phyloP scores from a whole-genome alignment of 2,797 vertebrate genomes.

The Falco rusticolus region DNA sequence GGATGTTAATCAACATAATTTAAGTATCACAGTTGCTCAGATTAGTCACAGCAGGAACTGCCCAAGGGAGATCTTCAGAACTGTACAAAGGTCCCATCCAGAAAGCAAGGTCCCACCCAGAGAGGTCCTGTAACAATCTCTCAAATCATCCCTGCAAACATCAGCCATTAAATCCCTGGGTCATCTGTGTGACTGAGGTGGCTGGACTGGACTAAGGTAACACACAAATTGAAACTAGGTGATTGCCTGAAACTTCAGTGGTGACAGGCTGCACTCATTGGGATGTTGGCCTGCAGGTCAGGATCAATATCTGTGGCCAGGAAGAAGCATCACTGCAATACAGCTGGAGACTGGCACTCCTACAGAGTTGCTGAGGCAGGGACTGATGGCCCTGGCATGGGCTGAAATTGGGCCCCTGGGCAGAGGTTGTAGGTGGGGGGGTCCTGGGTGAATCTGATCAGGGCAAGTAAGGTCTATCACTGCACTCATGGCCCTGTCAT shows the following conservation, averaged over 20 bases:
- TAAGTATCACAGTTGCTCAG: not conserved
- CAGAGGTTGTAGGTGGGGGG: rapidly evolving
- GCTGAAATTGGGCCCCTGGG: not conserved
- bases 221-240: not conserved
- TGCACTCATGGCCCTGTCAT: not conserved
- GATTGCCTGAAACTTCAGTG: not conserved
- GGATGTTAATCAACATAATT: not conserved
- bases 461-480: not conserved
- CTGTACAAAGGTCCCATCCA: not conserved
- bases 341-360: not conserved
- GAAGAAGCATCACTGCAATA: not conserved
- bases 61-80: not conserved
- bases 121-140: not conserved
- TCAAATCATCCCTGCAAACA: not conserved
- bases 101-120: not conserved
- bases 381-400: not conserved
- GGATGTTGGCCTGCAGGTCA: not conserved
- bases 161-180: not conserved
- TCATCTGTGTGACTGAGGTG: not conserved
- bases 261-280: rapidly evolving
- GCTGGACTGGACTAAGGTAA: not conserved
- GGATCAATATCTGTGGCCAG: not conserved
- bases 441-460: not conserved
- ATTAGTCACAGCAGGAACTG: not conserved
- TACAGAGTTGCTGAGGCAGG: not conserved